Percentiles rank a stretch among this genome's conserved stretches.
phyloP scores from a whole-genome alignment of 2,888 invertebrate species.

The Nowickia ferox region DNA sequence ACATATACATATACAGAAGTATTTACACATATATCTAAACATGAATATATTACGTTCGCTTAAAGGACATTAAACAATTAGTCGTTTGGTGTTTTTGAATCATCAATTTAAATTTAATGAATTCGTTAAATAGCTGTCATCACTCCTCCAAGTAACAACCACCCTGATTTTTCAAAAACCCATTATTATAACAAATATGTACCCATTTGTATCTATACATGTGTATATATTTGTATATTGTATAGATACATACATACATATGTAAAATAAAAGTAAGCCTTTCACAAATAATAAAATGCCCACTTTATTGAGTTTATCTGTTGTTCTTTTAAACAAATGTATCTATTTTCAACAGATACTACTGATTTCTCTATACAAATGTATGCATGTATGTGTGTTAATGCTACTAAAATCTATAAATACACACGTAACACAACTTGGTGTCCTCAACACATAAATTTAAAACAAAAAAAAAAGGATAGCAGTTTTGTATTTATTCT shows the following conservation, averaged over 20 bases:
- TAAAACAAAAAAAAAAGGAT: conserved; percentile 18
- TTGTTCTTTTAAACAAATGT: conserved; percentile 36
- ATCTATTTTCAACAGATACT: conserved; percentile 53
- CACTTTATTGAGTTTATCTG: conserved; percentile 34
- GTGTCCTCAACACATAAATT: conserved; percentile 23
- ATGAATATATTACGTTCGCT: background rate
- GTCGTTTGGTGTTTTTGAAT: background rate
- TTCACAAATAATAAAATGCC: conserved; percentile 4
- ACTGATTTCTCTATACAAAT: background rate
- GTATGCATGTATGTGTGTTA: background rate
- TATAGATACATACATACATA: too few species aligned
- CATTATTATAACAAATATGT: conserved; percentile 2
- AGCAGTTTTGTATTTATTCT: conserved; percentile 13
- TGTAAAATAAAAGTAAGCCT: background rate
- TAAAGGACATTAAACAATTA: conserved; percentile 9
- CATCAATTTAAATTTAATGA: background rate
- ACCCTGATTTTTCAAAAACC: conserved; percentile 28
- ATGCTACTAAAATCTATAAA: conserved; percentile 7
- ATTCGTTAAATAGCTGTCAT: conserved; percentile 1
- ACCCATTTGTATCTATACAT: too few species aligned
- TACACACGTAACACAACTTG: conserved; percentile 23
- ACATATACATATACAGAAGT: too few species aligned
- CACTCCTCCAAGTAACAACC: conserved; percentile 6
- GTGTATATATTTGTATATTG: too few species aligned
- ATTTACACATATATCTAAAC: too few species aligned